These are phyloP conservation scores for Manduca sexta DNA, from an alignment of 1,140 invertebrate species.

Conservation along the genomic window DNA sequence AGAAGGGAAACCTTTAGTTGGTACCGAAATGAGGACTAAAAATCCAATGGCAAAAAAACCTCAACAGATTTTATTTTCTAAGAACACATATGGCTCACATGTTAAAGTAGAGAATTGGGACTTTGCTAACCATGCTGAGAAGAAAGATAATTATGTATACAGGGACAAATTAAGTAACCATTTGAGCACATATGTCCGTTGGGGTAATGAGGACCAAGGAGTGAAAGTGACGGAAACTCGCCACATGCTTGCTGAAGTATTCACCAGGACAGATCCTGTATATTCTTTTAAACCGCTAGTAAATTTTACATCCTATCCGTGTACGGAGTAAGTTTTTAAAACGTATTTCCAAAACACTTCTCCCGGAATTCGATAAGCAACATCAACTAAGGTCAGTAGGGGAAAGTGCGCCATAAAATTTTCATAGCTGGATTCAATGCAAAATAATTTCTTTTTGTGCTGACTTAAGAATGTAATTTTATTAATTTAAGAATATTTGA, in stretches of 20 bases:
- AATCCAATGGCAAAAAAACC: conserved; percentile 59
- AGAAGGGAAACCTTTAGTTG: no score
- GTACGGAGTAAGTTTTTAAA: conserved; percentile 63
- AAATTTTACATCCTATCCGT: conserved; percentile 64
- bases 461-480: no score
- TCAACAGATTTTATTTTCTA: conserved; percentile 65
- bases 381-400: no score
- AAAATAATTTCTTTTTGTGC: no score
- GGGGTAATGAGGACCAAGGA: conserved; percentile 50
- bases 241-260: conserved; percentile 56
- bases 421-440: no score
- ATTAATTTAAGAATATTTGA: no score
- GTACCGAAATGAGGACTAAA: conserved; percentile 49
- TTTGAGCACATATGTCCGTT: conserved; percentile 59
- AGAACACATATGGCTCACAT: conserved; percentile 56
- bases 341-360: no score
- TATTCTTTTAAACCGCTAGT: conserved; percentile 60
- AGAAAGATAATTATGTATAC: conserved; percentile 67
- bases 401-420: no score
- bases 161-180: conserved; percentile 62
- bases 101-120: conserved; percentile 70
- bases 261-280: conserved; percentile 43
- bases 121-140: conserved; percentile 43
- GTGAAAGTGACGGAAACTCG: conserved; percentile 53
- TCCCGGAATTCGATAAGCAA: no score